These are phyloP conservation scores for Brotula barbata DNA, from an alignment of 2,797 vertebrate genomes.

Conservation along the genomic window DNA sequence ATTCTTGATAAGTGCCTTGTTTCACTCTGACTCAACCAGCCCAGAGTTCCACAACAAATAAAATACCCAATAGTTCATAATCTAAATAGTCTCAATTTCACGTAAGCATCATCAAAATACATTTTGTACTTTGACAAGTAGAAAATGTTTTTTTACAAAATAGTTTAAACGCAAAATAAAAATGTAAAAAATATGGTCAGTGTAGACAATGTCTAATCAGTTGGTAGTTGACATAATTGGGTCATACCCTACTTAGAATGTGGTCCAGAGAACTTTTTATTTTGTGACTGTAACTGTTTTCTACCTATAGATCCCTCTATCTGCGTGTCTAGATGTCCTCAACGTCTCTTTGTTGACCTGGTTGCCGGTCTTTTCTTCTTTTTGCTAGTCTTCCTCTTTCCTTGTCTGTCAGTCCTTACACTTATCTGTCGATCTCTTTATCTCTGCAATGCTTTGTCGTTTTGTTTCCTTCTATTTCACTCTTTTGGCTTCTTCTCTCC, in stretches of 20 bases:
- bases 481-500: slow-evolving; percentile 46
- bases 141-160: no score
- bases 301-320: slow-evolving; percentile 17
- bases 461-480: slow-evolving; percentile 33
- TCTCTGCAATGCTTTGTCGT: slow-evolving; percentile 23
- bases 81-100: slow-evolving; percentile 12
- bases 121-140: no score
- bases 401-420: slow-evolving; percentile 22
- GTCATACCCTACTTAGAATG: no score
- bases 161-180: no score
- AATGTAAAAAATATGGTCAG: no score
- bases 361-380: slow-evolving; percentile 14
- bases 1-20: slow-evolving; percentile 23
- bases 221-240: no score
- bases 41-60: slow-evolving; percentile 36
- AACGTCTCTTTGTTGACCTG: slow-evolving; percentile 6
- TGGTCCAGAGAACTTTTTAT: slow-evolving; percentile 13
- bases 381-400: slow-evolving; percentile 26
- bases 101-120: no score
- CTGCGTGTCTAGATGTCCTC: slow-evolving; percentile 14
- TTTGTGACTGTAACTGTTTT: slow-evolving; percentile 12
- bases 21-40: slow-evolving; percentile 47
- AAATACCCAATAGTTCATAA: no score
- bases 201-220: no score
- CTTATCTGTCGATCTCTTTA: slow-evolving; percentile 9